Evolutionary conservation across 2,113 vertebrate species (phyloP).

Genomic region (Benitochromis conjunctus): DNA sequence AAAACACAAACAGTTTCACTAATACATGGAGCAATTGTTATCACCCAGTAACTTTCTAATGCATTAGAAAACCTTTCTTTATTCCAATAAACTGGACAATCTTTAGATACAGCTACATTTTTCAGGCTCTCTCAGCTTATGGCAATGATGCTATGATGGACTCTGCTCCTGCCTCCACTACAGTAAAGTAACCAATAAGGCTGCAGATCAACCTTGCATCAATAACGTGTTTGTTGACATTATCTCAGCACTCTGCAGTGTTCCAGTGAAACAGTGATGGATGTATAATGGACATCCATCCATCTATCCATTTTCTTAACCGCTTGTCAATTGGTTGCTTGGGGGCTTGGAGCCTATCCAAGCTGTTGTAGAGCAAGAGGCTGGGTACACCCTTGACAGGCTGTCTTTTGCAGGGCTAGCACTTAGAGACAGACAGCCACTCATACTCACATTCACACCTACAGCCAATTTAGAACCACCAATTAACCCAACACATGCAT

Average conservation of each 20-base stretch:
- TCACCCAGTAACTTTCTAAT: background rate
- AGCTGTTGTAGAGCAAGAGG: background rate
- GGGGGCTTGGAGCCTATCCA: background rate
- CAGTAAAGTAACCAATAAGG: background rate
- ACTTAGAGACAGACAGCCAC: background rate
- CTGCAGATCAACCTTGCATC: rapidly evolving
- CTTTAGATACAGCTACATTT: background rate
- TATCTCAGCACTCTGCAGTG: background rate
- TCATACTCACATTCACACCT: background rate
- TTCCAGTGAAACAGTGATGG: background rate
- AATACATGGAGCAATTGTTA: background rate
- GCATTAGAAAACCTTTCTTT: background rate
- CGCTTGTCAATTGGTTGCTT: background rate
- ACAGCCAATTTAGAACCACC: background rate
- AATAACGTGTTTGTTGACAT: background rate
- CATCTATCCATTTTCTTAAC: background rate
- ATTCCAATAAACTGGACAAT: background rate
- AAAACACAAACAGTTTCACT: background rate
- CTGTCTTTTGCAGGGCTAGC: background rate
- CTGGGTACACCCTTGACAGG: background rate
- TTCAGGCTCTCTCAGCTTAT: background rate
- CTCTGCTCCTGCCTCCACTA: background rate
- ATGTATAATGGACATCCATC: background rate
- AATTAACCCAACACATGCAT: background rate
- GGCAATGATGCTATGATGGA: rapidly evolving